Base-by-base conservation (phyloP, 2,113 vertebrate genomes). In the Pelecanoides urinatrix region DNA sequence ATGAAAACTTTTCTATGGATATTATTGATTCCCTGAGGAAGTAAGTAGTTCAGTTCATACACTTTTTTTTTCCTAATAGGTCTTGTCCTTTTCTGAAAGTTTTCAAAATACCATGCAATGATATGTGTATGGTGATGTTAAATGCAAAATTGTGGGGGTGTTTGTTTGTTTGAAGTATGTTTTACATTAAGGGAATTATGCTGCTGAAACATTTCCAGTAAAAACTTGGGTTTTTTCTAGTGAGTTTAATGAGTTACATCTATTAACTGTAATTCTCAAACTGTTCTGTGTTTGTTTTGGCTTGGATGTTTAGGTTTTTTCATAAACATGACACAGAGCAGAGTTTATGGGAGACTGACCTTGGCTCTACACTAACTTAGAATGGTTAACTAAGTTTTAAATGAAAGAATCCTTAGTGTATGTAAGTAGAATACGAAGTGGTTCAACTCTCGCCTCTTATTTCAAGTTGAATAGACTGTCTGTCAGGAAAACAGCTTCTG, bases 1-100 rank as follows among this genome's bases (percentile, higher is more conserved):
- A 99, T 96, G 99, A 99, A 90, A 99, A 99, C 96, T 99, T 99
- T 97, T 99, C 99, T 29, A 98, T 99, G 99, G 99, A 99, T 81
- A 99, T 99, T 80, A 99, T 99, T 68, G 99, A 99, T 96, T 98
- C 99, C 18, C 98, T 99, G 94, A 99, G 99, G 96, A 98, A 99
- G 99, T 99, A 97, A 97, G 98, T 98, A 80, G 59, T 75, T 75
- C 8, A 62, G 25, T 79, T 78, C 5, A 8, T 86, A 16, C 14
- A 7, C 21, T 4, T 34, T 50, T 47, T 30, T 50, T 52, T 30
- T 65, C 34, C 23, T 55, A 65, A 21, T 27, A 66, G 10, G 5
- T 22, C 20, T 58, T 70, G 19, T n/a, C 8, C 11, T 66, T 56
- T 80, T 32, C 27, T 45, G 56, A 36, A 75, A 34, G 21, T 34